Evolutionary conservation across 2,888 invertebrate genomes (phyloP).

Genomic region (Ditylenchus weischeri): DNA sequence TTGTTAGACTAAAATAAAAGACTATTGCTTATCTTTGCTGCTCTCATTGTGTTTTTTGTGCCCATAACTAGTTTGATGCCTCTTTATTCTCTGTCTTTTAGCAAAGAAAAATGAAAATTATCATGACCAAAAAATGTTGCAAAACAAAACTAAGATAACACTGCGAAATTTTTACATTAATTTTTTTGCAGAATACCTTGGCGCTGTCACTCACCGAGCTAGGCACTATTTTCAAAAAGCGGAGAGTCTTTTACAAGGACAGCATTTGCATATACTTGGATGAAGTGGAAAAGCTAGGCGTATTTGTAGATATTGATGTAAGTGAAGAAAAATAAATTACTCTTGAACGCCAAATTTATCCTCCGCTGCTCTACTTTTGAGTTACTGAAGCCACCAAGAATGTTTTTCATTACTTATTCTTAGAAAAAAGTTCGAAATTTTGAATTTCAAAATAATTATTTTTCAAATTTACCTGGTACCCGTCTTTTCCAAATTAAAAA

Average conservation of each 20-base stretch:
- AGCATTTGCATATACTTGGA: constrained; percentile 36
- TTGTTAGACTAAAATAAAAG: neutral
- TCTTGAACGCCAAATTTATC: neutral
- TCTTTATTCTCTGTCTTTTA: neutral
- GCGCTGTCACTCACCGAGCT: constrained; percentile 31
- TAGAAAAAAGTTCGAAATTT: no score
- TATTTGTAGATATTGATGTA: constrained; percentile 37
- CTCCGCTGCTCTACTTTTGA: neutral
- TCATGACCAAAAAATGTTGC: no score
- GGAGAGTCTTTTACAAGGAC: constrained; percentile 36
- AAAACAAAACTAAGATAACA: no score
- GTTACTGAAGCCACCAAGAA: neutral
- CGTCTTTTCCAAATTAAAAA: no score
- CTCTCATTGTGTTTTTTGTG: neutral
- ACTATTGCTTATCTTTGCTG: neutral
- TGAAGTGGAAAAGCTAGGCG: constrained; percentile 35
- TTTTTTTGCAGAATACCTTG: constrained; percentile 31
- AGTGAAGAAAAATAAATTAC: neutral
- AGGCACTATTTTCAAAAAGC: constrained; percentile 31
- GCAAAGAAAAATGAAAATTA: neutral
- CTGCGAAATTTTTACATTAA: no score
- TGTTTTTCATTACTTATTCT: no score
- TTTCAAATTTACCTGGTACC: no score
- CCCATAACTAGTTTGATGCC: neutral
- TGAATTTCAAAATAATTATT: no score